phyloP scores from a whole-genome alignment of 2,797 vertebrate genomes.

The Helicolenus hilgendorfi region DNA sequence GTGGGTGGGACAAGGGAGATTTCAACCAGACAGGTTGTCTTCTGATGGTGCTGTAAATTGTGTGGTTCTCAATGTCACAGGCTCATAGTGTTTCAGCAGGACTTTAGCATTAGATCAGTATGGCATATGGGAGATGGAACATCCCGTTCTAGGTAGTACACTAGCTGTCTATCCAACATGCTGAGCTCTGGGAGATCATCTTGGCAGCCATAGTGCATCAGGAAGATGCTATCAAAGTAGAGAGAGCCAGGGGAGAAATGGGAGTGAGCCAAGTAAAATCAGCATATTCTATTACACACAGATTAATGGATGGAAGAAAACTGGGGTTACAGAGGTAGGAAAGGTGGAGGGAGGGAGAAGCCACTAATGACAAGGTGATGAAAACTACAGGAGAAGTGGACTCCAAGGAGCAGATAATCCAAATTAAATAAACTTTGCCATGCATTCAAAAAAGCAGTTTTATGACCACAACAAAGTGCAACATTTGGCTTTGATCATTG shows the following conservation, averaged over 20 bases:
- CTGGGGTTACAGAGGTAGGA: background rate
- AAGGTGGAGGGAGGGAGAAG: background rate
- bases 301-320: constrained; percentile 24
- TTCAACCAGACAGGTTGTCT: constrained; percentile 65
- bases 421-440: background rate
- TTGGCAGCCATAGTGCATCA: constrained; percentile 33
- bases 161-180: constrained; percentile 33
- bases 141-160: constrained; percentile 23
- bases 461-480: constrained; percentile 1
- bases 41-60: constrained; percentile 73
- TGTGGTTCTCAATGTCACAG: constrained; percentile 58
- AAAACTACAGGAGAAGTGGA: background rate
- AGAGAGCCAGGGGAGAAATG: constrained; percentile 2
- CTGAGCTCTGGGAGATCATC: constrained; percentile 33
- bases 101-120: constrained; percentile 66
- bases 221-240: constrained; percentile 13
- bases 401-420: background rate
- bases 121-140: constrained; percentile 47
- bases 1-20: constrained; percentile 61
- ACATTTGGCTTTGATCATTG: constrained; percentile 1
- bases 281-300: constrained; percentile 30
- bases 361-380: constrained; percentile 28
- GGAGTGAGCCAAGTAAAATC: constrained; percentile 23
- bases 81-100: constrained; percentile 66
- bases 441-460: background rate